A percentile compares a stretch with the other conserved stretches of the same genome.
phyloP scores from a whole-genome alignment of 2,888 invertebrate genomes.

The Eulithis testata region DNA sequence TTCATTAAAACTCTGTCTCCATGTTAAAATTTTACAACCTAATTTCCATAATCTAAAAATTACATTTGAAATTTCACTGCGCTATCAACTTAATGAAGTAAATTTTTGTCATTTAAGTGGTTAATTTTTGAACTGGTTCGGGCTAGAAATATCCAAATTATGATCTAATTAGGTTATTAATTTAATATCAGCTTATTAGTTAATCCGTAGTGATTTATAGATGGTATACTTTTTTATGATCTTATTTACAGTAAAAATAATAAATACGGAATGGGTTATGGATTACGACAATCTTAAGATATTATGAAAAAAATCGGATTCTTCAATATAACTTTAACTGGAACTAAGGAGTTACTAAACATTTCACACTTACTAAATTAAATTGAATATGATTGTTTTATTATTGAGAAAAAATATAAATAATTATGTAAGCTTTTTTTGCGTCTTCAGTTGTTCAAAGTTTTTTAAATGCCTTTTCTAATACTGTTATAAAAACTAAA shows the following conservation, averaged over 20 bases:
- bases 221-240: slow-evolving; percentile 18
- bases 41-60: slow-evolving; percentile 41
- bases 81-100: slow-evolving; percentile 29
- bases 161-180: slow-evolving; percentile 29
- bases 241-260: slow-evolving; percentile 14
- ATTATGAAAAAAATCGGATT: neutral
- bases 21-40: slow-evolving; percentile 19
- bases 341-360: neutral
- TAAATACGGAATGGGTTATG: slow-evolving; percentile 10
- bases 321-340: neutral
- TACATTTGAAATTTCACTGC: slow-evolving; percentile 33
- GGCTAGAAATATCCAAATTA: slow-evolving; percentile 9
- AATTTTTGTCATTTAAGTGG: slow-evolving; percentile 19
- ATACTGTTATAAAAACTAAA: too few relatives aligned
- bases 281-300: neutral
- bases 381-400: too few relatives aligned
- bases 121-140: slow-evolving; percentile 27
- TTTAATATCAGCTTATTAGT: slow-evolving; percentile 26
- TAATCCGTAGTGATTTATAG: slow-evolving; percentile 23
- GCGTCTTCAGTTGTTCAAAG: too few relatives aligned
- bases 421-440: too few relatives aligned
- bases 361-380: too few relatives aligned
- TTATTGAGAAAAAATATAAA: too few relatives aligned
- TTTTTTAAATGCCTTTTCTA: too few relatives aligned
- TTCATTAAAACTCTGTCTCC: slow-evolving; percentile 18